Base-by-base conservation (phyloP, 2,888 invertebrate genomes). In the Protonemura montana region DNA sequence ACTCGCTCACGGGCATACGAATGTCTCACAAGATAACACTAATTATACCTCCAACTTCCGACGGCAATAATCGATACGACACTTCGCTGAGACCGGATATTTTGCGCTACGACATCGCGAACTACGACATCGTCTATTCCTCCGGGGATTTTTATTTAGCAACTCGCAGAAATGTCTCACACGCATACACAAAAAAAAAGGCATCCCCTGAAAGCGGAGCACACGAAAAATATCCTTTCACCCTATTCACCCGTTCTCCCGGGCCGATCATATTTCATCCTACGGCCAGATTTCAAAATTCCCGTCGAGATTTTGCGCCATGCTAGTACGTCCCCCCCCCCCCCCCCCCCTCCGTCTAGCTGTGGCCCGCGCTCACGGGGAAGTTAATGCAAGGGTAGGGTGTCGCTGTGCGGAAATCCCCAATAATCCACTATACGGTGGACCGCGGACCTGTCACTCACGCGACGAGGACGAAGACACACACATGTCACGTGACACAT, bases 181-280 rank as follows among this genome's bases (percentile, higher is more conserved):
- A 10, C 59, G 13, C 59, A 41, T 41, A 5, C 16, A 59, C 59
- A 59, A 13, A 59, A 59, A 59, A 59, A 35, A 35, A 10, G 35
- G 1, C 59, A 13, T 21, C 59, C 59, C 59, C 59, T 35, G 10
- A 10, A 35, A 35, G 6, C 59, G 16, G 59, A 13, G 21, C 59
- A 21, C 59, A 21, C 59, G 59, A 21, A 59, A 13, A 59, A 21
- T 21, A 59, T 59, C 59, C 59, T 59, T 59, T 59, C 59, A 59
- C 2, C 59, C 59, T 21, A 2, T 21, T 59, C 59, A 13, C 59
- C 59, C 59, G 21, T 59, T 21, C 59, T 10, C 59, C 59, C 59
- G 59, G 59, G 59, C 35, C 59, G 59, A 59, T 59, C 59, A 59
- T 59, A 59, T 59, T 59, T 59, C 59, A 59, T 59, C 59, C 59